Conservation (phyloP, 2,113 vertebrate genomes). For the Pachypanchax playfairii region DNA sequence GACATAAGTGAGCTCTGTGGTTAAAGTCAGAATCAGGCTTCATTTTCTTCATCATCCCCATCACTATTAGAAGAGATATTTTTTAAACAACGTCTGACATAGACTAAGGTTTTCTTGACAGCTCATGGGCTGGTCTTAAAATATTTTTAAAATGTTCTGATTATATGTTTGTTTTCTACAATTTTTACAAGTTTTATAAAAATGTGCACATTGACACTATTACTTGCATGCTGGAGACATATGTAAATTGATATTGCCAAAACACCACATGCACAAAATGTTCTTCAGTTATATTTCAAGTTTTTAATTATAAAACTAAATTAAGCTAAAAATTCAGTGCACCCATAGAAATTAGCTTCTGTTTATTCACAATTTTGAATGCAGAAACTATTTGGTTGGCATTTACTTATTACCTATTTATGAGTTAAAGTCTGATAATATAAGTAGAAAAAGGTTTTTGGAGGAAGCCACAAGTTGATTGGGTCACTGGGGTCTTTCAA, state of each 20-base stretch:
- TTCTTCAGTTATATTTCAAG: no score
- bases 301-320: no score
- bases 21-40: not conserved
- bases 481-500: no score
- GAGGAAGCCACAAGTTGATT: no score
- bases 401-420: no score
- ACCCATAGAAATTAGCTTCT: no score
- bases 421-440: no score
- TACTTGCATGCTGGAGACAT: not conserved
- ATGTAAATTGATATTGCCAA: not conserved
- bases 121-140: not conserved
- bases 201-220: not conserved
- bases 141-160: not conserved
- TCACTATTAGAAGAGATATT: not conserved
- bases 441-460: no score
- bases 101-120: not conserved
- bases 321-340: no score
- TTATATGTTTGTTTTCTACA: no score
- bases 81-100: not conserved
- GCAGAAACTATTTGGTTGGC: no score
- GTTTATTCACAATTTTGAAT: no score
- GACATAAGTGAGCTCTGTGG: conserved; percentile 5
- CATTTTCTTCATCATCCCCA: not conserved
- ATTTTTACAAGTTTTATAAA: not conserved
- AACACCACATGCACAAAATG: not conserved